Evolutionary conservation across 2,888 invertebrate species (phyloP).

Genomic region (Zele albiditarsus): DNA sequence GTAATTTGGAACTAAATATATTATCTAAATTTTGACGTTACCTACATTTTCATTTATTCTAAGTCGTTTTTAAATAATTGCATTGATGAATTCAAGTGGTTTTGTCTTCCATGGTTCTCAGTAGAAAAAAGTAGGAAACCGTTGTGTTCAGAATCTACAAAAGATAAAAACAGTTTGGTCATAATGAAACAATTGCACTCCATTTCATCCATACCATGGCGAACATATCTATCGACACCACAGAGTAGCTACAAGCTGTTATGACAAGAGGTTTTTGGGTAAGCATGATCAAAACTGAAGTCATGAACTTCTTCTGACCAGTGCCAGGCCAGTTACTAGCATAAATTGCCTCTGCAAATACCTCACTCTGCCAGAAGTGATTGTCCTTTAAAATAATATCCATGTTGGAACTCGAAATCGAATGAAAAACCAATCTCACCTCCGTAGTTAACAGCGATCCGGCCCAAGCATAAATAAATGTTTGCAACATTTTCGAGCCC

Average conservation of each 20-base stretch:
- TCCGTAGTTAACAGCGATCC: too few relatives aligned
- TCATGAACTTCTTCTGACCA: constrained; percentile 20
- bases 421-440: too few relatives aligned
- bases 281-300: constrained; percentile 37
- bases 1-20: too few relatives aligned
- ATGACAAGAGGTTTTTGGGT: constrained; percentile 37
- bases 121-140: constrained; percentile 47
- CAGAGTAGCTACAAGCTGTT: constrained; percentile 36
- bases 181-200: not conserved
- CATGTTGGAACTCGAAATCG: too few relatives aligned
- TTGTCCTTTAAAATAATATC: too few relatives aligned
- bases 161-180: not conserved
- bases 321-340: constrained; percentile 33
- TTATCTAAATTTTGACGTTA: too few relatives aligned
- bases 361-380: too few relatives aligned
- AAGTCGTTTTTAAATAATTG: too few relatives aligned
- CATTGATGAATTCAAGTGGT: too few relatives aligned
- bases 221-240: constrained; percentile 46
- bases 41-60: too few relatives aligned
- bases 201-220: constrained; percentile 33
- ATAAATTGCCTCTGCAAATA: not conserved
- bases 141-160: constrained; percentile 47
- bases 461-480: too few relatives aligned
- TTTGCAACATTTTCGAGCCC: too few relatives aligned
- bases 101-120: constrained; percentile 34